Evolutionary conservation across 2,113 vertebrate species (phyloP).

Genomic region (Pteruthius melanotis): DNA sequence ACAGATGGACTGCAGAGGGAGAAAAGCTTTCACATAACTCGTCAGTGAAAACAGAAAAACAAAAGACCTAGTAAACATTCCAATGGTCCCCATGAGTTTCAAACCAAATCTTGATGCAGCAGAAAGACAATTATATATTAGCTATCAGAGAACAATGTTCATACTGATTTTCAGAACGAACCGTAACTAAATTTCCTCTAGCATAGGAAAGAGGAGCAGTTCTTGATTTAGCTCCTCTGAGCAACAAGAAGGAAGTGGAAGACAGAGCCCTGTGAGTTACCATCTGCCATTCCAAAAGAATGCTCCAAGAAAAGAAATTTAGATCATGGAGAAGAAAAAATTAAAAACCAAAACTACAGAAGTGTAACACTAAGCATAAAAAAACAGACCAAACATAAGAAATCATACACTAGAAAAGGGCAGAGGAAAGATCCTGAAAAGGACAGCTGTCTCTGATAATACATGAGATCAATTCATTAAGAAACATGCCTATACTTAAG

Average conservation of each 20-base stretch:
- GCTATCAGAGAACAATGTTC: background rate
- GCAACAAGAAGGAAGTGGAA: background rate
- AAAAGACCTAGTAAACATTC: background rate
- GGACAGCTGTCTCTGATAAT: background rate
- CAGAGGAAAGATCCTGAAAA: background rate
- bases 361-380: background rate
- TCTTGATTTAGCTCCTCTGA: too few relatives aligned
- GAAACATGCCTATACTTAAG: background rate
- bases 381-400: background rate
- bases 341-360: background rate
- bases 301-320: background rate
- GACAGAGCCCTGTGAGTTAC: background rate
- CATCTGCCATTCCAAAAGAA: background rate
- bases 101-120: background rate
- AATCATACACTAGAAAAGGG: background rate
- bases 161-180: background rate
- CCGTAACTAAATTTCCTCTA: background rate
- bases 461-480: background rate
- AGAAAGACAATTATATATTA: background rate
- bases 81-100: background rate
- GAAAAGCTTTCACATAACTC: background rate
- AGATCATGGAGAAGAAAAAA: background rate
- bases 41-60: background rate
- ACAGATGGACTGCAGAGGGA: background rate
- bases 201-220: too few relatives aligned